Conservation (phyloP, 1,140 invertebrate genomes). For the Maconellicoccus hirsutus region DNA sequence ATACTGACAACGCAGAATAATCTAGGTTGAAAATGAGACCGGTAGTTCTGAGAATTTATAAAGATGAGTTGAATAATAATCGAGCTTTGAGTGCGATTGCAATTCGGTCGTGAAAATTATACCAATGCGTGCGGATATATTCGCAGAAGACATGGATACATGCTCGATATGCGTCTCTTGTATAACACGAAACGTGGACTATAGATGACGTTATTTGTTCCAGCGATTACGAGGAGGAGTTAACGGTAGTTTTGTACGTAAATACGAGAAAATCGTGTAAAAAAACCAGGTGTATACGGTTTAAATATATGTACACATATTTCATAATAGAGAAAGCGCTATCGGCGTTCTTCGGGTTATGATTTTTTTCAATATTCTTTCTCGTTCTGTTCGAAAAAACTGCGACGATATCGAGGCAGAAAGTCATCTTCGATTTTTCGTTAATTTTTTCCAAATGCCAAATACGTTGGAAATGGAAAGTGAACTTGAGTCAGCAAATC, state of each 20-base stretch:
- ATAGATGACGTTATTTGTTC: neutral
- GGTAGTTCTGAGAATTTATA: neutral
- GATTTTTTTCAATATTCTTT: no score
- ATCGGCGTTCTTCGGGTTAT: no score
- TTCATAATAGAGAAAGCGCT: constrained; percentile 3
- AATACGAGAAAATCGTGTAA: no score
- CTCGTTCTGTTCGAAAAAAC: no score
- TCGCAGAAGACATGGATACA: neutral
- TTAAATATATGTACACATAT: neutral
- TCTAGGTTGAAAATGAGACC: neutral
- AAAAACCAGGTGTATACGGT: neutral
- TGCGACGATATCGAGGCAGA: no score
- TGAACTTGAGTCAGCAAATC: neutral
- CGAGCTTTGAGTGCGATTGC: neutral
- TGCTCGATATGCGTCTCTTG: neutral
- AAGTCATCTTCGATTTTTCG: no score
- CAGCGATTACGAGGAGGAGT: neutral
- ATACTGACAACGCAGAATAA: neutral
- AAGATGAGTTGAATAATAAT: neutral
- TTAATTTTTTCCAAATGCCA: no score
- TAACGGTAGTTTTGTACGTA: neutral
- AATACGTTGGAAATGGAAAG: neutral
- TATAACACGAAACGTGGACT: neutral
- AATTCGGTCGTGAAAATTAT: neutral
- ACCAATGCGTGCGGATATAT: neutral